These are phyloP conservation scores for Calcarius lapponicus DNA, from an alignment of 2,797 vertebrate species.

Conservation along the genomic window DNA sequence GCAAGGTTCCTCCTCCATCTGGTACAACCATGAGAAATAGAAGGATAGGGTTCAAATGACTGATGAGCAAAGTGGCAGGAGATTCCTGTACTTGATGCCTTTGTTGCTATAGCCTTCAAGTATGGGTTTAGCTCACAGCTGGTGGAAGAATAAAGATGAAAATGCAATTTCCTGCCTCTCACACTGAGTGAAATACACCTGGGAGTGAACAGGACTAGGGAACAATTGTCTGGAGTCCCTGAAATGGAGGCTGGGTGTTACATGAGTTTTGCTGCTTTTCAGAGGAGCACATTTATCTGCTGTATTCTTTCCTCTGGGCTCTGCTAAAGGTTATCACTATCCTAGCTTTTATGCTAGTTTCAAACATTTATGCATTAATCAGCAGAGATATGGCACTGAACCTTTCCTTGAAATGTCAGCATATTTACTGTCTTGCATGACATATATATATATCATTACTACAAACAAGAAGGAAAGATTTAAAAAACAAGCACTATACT, in stretches of 20 bases:
- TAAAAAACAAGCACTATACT: constrained; percentile 55
- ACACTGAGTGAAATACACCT: constrained; percentile 15
- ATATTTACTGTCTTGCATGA: constrained; percentile 43
- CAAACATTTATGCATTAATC: constrained; percentile 37
- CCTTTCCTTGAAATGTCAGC: constrained; percentile 14
- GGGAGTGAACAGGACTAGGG: not conserved
- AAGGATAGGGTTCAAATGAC: not conserved
- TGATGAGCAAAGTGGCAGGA: not conserved
- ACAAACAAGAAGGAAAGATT: constrained; percentile 49
- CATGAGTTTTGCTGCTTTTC: not conserved
- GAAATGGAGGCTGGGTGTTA: not conserved
- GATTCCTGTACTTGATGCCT: not conserved
- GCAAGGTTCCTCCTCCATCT: not conserved
- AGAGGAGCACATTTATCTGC: not conserved
- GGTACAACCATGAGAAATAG: not conserved
- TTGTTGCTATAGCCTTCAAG: not conserved
- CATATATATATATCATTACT: constrained; percentile 50
- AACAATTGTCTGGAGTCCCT: not conserved
- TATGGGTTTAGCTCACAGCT: not conserved
- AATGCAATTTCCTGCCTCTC: constrained; percentile 45
- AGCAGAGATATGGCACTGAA: not conserved
- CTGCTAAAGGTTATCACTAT: constrained; percentile 14
- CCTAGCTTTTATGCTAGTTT: not conserved
- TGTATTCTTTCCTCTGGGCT: not conserved
- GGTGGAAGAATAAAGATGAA: constrained; percentile 3